Conservation (phyloP, 92 coral and sea anemone genomes). For the Porites evermanni region DNA sequence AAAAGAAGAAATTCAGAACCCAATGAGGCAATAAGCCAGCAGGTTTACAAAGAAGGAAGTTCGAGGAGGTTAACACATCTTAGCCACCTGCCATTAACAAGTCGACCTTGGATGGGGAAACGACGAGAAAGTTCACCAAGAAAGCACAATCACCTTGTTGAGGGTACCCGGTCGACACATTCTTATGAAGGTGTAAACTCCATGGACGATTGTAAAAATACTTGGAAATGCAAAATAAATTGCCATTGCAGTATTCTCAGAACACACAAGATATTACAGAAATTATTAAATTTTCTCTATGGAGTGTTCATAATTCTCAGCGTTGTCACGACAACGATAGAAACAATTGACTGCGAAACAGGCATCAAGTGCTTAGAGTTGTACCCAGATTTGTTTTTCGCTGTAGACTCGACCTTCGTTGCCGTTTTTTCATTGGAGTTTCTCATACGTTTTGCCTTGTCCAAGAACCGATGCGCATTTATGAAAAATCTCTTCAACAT, state of each 20-base stretch:
- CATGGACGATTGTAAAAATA: neutral
- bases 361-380: conserved; percentile 63
- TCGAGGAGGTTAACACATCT: neutral
- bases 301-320: conserved; percentile 82
- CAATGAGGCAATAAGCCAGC: neutral
- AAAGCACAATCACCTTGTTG: conserved; percentile 1
- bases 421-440: conserved; percentile 81
- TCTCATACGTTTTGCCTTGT: conserved; percentile 60
- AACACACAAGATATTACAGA: neutral
- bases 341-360: conserved; percentile 75
- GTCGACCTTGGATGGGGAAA: neutral
- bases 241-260: neutral
- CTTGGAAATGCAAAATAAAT: neutral
- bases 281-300: conserved; percentile 41
- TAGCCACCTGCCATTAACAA: neutral
- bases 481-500: conserved; percentile 65
- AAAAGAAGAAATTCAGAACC: neutral
- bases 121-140: neutral
- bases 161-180: conserved; percentile 13
- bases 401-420: conserved; percentile 74
- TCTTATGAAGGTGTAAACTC: neutral
- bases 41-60: neutral
- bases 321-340: conserved; percentile 76
- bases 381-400: conserved; percentile 52
- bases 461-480: conserved; percentile 63